These are phyloP conservation scores for Actias luna DNA, from an alignment of 2,888 invertebrate genomes.

Conservation along the genomic window DNA sequence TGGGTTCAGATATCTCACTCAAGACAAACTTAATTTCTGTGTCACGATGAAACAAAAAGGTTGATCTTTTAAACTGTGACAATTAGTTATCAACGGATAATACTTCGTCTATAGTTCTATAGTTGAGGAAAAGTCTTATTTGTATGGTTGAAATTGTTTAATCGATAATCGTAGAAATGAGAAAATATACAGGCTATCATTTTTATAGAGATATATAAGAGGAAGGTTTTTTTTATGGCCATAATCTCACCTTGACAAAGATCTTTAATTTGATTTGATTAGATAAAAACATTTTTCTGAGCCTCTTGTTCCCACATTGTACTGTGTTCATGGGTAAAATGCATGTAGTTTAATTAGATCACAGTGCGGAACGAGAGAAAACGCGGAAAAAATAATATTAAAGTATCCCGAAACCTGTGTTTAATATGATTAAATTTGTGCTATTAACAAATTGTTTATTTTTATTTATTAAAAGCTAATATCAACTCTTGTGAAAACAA, in stretches of 20 bases:
- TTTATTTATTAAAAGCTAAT: neutral
- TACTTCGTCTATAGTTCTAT: too few relatives aligned
- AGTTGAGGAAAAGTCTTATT: too few relatives aligned
- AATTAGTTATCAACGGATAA: neutral
- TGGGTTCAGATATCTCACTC: neutral
- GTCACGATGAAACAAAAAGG: neutral
- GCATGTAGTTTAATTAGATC: conserved; percentile 39
- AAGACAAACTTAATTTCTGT: neutral
- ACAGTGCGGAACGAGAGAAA: conserved; percentile 25
- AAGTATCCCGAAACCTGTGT: conserved; percentile 14
- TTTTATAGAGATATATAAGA: too few relatives aligned
- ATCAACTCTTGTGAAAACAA: too few relatives aligned
- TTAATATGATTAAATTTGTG: neutral
- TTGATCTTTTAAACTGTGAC: too few relatives aligned
- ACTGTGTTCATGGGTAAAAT: conserved; percentile 22
- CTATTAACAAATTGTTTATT: neutral
- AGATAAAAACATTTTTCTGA: neutral
- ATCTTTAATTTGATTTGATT: too few relatives aligned
- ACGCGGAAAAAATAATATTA: conserved; percentile 28
- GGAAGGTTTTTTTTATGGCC: too few relatives aligned
- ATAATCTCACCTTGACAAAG: too few relatives aligned
- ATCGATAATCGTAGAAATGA: too few relatives aligned
- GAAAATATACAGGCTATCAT: too few relatives aligned
- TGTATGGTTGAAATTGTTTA: too few relatives aligned
- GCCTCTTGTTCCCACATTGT: conserved; percentile 6